Conservation (phyloP, 1,140 invertebrate genomes). For the Atta colombica region DNA sequence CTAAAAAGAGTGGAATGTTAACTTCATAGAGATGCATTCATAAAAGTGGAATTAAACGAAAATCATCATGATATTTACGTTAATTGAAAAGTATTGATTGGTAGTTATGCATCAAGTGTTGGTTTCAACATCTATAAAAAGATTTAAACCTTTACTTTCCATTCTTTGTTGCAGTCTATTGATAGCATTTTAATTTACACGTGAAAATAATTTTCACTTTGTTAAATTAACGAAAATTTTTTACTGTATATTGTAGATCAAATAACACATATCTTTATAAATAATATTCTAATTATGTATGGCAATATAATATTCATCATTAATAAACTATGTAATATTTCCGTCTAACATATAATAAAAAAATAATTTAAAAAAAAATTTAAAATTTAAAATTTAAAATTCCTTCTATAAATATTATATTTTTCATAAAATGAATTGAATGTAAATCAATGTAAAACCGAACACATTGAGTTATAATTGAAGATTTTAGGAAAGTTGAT, state of each 20-base stretch:
- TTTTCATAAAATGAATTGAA: neutral
- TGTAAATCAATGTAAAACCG: neutral
- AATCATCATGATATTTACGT: constrained; percentile 24
- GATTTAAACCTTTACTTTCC: neutral
- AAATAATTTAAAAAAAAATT: neutral
- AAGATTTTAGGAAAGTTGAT: neutral
- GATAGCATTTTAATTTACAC: neutral
- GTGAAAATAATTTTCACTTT: neutral
- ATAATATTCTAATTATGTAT: neutral
- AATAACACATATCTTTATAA: neutral
- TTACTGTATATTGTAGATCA: neutral
- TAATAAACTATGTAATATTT: neutral
- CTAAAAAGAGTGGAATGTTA: constrained; percentile 5
- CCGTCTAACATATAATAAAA: neutral
- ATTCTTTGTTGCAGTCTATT: neutral
- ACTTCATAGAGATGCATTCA: neutral
- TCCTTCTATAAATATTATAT: neutral
- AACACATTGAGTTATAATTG: neutral
- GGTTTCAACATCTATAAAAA: neutral
- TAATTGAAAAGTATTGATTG: constrained; percentile 47
- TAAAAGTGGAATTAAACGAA: constrained; percentile 31
- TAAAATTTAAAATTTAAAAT: neutral
- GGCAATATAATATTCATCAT: neutral
- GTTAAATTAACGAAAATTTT: neutral
- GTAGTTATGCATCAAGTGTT: neutral